These are phyloP conservation scores for Empidonax traillii DNA, from an alignment of 2,113 vertebrate genomes.

Conservation along the genomic window DNA sequence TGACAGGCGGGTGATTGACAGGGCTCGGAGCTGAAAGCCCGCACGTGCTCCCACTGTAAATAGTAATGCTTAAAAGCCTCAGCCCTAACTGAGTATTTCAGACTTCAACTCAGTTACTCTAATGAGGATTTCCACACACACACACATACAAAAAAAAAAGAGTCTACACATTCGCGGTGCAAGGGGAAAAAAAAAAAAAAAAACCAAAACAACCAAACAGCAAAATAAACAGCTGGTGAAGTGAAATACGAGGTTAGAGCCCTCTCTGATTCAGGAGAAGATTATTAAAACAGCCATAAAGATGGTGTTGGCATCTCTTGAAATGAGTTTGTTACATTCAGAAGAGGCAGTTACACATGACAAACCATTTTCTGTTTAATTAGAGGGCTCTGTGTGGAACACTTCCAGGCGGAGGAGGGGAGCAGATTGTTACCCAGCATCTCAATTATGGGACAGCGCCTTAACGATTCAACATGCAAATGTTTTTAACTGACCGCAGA, in stretches of 20 bases:
- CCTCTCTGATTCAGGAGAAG: constrained; percentile 61
- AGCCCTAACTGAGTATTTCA: not conserved
- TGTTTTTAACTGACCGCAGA: constrained; percentile 39
- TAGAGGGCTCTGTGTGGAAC: constrained; percentile 72
- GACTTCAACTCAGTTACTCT: constrained; percentile 52
- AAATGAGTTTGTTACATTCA: constrained; percentile 70
- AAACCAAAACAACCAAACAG: not conserved
- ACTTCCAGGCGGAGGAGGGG: constrained; percentile 73
- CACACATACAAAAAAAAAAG: not conserved
- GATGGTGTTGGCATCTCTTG: constrained; percentile 65
- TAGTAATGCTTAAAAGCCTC: constrained; percentile 28
- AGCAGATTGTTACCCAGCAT: constrained; percentile 69
- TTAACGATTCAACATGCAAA: constrained; percentile 23
- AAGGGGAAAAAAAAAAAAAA: not conserved
- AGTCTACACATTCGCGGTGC: not conserved
- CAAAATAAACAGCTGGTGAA: constrained; percentile 39
- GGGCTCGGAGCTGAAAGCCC: not conserved
- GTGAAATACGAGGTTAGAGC: constrained; percentile 60
- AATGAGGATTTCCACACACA: constrained; percentile 56
- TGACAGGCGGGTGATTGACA: constrained; percentile 58
- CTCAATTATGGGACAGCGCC: constrained; percentile 64
- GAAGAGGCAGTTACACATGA: constrained; percentile 68
- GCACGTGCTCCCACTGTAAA: constrained; percentile 67
- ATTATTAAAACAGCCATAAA: constrained; percentile 63
- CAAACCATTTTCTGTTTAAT: constrained; percentile 75